Evolutionary conservation across 2,797 vertebrate genomes (phyloP).

Genomic region (Basileuterus tristriatus): DNA sequence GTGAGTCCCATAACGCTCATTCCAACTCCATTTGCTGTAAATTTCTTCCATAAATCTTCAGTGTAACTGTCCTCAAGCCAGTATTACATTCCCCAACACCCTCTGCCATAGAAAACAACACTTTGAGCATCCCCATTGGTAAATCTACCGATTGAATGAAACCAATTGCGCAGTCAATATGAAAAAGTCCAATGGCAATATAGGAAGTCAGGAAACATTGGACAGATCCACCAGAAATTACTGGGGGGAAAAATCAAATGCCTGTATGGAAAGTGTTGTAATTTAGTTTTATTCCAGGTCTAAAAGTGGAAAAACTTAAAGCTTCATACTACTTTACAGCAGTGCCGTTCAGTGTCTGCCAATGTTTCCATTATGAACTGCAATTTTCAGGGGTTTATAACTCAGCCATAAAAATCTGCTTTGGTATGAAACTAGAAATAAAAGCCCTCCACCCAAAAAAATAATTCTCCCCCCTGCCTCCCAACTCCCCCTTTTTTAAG

Average conservation of each 20-base stretch:
- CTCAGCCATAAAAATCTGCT: slow-evolving; percentile 58
- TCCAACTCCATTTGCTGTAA: not conserved
- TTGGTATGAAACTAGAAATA: slow-evolving; percentile 58
- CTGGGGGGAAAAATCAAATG: slow-evolving; percentile 42
- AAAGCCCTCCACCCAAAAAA: not conserved
- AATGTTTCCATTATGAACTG: slow-evolving; percentile 73
- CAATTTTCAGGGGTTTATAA: slow-evolving; percentile 71
- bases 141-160: not conserved
- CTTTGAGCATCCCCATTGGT: not conserved
- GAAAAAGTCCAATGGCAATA: slow-evolving; percentile 52
- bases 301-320: slow-evolving; percentile 70
- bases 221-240: slow-evolving; percentile 49
- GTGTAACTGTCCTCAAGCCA: not conserved
- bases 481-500: accelerated
- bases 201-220: slow-evolving; percentile 44
- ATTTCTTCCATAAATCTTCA: not conserved
- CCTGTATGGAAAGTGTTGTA: slow-evolving; percentile 56
- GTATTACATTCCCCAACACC: not conserved
- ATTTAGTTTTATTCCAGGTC: slow-evolving; percentile 66
- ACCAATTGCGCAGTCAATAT: slow-evolving; percentile 16
- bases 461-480: not conserved
- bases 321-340: slow-evolving; percentile 50
- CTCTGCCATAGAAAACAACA: not conserved
- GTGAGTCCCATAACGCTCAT: not conserved
- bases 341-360: slow-evolving; percentile 59